A percentile compares a stretch with the other conserved stretches of the same genome.
Conservation (phyloP, 2,888 invertebrate genomes). For the Allolobophora icterica region DNA sequence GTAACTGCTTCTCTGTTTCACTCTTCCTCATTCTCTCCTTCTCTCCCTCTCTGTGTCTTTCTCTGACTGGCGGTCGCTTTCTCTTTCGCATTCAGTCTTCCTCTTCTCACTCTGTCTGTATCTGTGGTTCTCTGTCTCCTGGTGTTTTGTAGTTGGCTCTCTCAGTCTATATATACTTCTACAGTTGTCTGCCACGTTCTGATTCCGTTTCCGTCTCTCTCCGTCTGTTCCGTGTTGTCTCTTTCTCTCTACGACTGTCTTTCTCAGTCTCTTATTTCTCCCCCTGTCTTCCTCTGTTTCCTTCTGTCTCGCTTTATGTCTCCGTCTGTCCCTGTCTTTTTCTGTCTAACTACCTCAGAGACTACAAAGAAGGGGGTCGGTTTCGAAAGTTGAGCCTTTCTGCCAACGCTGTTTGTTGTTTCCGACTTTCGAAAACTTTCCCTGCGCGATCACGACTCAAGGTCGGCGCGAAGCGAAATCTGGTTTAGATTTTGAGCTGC, state of each 20-base stretch:
- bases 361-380: neutral
- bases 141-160: neutral
- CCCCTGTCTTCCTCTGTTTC: neutral
- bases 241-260: neutral
- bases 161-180: no score
- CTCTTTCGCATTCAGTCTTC: neutral
- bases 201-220: no score
- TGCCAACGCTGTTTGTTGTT: constrained; percentile 11
- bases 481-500: neutral
- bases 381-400: neutral
- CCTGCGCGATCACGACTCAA: neutral
- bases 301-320: neutral
- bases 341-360: neutral
- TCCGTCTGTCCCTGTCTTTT: neutral
- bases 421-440: neutral
- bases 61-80: neutral
- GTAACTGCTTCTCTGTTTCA: neutral
- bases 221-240: no score
- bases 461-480: neutral
- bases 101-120: neutral
- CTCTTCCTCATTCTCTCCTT: neutral
- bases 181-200: no score
- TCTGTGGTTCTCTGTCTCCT: neutral
- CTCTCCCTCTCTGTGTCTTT: neutral
- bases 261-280: neutral